Evolutionary conservation across 2,888 invertebrate species (phyloP).

Genomic region (Gnatocerus cornutus): DNA sequence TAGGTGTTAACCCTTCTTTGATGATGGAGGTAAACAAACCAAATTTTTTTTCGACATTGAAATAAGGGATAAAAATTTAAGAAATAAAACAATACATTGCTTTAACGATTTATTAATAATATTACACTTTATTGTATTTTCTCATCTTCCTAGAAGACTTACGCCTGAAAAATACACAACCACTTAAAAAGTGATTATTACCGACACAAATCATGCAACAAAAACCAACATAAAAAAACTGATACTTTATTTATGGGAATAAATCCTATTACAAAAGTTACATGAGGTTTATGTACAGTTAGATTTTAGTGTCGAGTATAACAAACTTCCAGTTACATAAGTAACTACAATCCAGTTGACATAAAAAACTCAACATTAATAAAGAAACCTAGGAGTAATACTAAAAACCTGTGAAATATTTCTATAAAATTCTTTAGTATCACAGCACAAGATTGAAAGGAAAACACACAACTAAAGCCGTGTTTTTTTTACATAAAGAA

Average conservation of each 20-base stretch:
- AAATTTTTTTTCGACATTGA: no score
- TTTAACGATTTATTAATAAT: slow-evolving; percentile 37
- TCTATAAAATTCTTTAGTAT: slow-evolving; percentile 43
- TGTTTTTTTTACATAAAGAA: slow-evolving; percentile 15
- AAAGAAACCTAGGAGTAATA: slow-evolving; percentile 34
- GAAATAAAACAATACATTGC: slow-evolving; percentile 7
- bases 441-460: slow-evolving; percentile 41
- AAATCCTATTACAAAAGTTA: slow-evolving; percentile 41
- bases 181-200: slow-evolving; percentile 9
- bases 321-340: slow-evolving; percentile 16
- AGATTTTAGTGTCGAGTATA: slow-evolving; percentile 27
- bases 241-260: slow-evolving; percentile 37
- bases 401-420: slow-evolving; percentile 38
- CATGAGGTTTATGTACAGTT: slow-evolving; percentile 40
- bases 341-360: slow-evolving; percentile 17
- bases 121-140: slow-evolving; percentile 30
- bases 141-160: slow-evolving; percentile 37
- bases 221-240: slow-evolving; percentile 35
- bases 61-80: no score
- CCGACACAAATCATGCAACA: slow-evolving; percentile 29
- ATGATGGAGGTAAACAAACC: no score
- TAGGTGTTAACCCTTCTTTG: no score
- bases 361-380: slow-evolving; percentile 24
- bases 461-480: slow-evolving; percentile 24
- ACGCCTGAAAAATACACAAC: slow-evolving; percentile 37